Base-by-base conservation (phyloP, 2,888 invertebrate species). In the Tiphia femorata region DNA sequence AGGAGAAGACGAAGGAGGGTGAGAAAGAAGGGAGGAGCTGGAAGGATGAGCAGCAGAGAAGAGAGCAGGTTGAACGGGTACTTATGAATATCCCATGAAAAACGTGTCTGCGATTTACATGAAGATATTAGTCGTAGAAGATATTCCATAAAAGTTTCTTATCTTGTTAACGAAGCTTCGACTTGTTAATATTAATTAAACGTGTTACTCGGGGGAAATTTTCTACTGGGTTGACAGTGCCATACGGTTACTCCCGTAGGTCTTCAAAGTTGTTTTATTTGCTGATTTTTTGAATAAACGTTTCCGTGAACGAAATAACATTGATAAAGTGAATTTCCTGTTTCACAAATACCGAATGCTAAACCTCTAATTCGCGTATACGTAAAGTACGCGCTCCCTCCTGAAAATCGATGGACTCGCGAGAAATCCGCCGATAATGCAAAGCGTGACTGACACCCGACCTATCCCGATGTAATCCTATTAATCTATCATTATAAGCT, bases 401-500 rank as follows among this genome's bases (percentile, higher is more conserved):
- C 19, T 21, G 25, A 49, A 58, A 65, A 77, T 72, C 70, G 72
- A 75, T 75, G 56, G 23, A 49, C 33, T 49, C 46, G 51, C 49
- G 58, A 55, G 62, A 64, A 64, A 70, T 74, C 64, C 64, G 14
- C 44, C 52, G 64, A 72, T 71, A 69, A 76, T 73, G 66, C 70
- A 73, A 73, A 73, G 73, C 70, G 48, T 72, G 76, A 78, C 76
- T 78, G 79, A 81, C 80, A 73, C 73, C 74, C 72, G 77, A 76
- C 75, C 75, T 77, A 77, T 77, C 75, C 65, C 51, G 21, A 4
- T 58, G 64, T 81, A 80, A 81, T 81, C 79, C 78, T 71, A 73
- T 81, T 76, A 76, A 79, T 68, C 71, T 75, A 75, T 77, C 75
- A 62, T 80, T 79, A 74, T 77, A 67, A 77, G 79, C 75, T 76